Conservation (phyloP, 2,888 invertebrate genomes). For the Lapara coniferarum region DNA sequence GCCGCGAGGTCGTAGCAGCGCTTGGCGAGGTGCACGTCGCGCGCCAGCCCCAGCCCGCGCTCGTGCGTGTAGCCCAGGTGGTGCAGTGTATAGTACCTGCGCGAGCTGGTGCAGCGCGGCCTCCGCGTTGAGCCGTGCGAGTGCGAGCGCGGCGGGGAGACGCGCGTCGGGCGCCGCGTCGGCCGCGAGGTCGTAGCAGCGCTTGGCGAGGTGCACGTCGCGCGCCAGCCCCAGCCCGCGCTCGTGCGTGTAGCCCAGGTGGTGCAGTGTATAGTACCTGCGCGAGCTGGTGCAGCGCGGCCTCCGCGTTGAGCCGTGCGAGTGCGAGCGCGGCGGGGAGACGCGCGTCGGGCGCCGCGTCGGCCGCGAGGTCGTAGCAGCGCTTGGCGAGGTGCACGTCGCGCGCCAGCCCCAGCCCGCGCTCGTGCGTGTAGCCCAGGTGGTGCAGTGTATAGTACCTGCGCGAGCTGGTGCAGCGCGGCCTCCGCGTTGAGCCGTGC, state of each 20-base stretch:
- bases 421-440: too few relatives aligned
- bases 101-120: constrained; percentile 36
- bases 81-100: constrained; percentile 40
- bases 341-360: constrained; percentile 92
- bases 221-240: too few relatives aligned
- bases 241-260: too few relatives aligned
- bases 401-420: too few relatives aligned
- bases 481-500: constrained; percentile 86
- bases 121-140: constrained; percentile 87
- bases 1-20: constrained; percentile 64
- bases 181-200: constrained; percentile 79
- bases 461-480: constrained; percentile 96
- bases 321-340: constrained; percentile 95
- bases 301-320: constrained; percentile 86
- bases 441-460: constrained; percentile 99
- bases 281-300: constrained; percentile 95
- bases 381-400: too few relatives aligned
- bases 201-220: too few relatives aligned
- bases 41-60: too few relatives aligned
- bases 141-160: constrained; percentile 94
- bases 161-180: constrained; percentile 93
- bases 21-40: too few relatives aligned
- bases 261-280: constrained; percentile 99
- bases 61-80: too few relatives aligned
- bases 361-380: constrained; percentile 73